phyloP scores from a whole-genome alignment of 2,888 invertebrate species.

The Zhuqinia jingwanae region DNA sequence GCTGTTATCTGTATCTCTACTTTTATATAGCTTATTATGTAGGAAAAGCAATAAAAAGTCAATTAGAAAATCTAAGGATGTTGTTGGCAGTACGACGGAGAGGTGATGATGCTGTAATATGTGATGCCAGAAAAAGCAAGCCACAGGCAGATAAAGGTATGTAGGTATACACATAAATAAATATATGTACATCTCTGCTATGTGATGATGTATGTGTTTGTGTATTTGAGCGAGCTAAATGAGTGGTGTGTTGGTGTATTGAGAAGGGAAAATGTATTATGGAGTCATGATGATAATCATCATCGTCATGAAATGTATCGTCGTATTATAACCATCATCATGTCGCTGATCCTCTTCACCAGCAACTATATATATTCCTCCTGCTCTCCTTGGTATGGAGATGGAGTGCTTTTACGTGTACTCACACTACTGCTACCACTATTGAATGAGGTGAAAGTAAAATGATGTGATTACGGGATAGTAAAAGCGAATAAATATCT shows the following conservation, averaged over 20 bases:
- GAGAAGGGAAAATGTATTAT: conserved; percentile 1
- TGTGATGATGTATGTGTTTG: background rate
- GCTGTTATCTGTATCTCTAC: background rate
- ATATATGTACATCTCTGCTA: too few species aligned
- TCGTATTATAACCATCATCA: conserved; percentile 29
- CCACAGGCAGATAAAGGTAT: background rate
- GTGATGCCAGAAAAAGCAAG: too few species aligned
- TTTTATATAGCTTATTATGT: background rate
- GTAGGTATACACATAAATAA: too few species aligned
- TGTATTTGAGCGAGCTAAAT: background rate
- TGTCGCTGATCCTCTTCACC: conserved; percentile 47
- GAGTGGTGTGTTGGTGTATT: background rate
- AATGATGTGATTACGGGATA: conserved; percentile 42
- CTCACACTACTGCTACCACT: background rate
- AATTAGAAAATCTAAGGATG: conserved; percentile 53
- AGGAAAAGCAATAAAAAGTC: conserved; percentile 57
- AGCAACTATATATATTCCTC: background rate
- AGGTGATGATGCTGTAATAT: background rate
- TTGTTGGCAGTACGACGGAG: background rate
- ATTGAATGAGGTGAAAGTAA: conserved; percentile 35
- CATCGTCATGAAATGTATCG: conserved; percentile 39
- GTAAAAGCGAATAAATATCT: conserved; percentile 11
- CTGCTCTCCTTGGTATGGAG: background rate
- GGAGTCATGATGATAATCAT: background rate
- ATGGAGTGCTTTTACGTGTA: conserved; percentile 39